A percentile compares a stretch with the other conserved stretches of the same genome.
phyloP scores from a whole-genome alignment of 1,140 invertebrate species.

The Chymomyza costata region DNA sequence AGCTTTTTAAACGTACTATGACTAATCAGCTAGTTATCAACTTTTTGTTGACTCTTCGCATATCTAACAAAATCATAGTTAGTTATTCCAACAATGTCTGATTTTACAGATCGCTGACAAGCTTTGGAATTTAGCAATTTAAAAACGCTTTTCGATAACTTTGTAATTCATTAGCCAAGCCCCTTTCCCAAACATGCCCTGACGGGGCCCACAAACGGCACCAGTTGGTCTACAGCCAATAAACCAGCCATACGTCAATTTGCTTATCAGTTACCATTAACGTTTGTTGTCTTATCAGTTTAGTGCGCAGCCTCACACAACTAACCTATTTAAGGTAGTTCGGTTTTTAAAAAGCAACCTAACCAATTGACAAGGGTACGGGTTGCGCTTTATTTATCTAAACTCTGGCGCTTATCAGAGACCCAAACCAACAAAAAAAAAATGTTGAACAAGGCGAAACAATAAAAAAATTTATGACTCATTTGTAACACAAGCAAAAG shows the following conservation, averaged over 20 bases:
- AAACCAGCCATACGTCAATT: conserved; percentile 18
- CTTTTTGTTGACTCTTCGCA: too few relatives aligned
- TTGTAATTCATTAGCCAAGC: too few relatives aligned
- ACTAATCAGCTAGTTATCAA: too few relatives aligned
- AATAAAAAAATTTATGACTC: conserved; percentile 54
- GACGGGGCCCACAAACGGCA: too few relatives aligned
- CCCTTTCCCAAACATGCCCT: too few relatives aligned
- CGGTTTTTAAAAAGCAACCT: too few relatives aligned
- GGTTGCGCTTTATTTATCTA: conserved; percentile 43
- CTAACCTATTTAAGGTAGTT: conserved; percentile 33
- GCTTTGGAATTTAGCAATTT: too few relatives aligned
- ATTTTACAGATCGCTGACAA: too few relatives aligned
- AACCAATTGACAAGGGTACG: conserved; percentile 1
- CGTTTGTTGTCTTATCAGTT: conserved; percentile 11
- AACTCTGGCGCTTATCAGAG: conserved; percentile 64
- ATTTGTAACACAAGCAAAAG: not conserved
- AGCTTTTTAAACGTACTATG: too few relatives aligned
- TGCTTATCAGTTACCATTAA: conserved; percentile 36
- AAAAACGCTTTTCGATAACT: too few relatives aligned
- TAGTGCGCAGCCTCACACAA: conserved; percentile 19
- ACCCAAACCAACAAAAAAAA: conserved; percentile 15
- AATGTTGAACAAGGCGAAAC: conserved; percentile 9
- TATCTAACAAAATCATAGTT: too few relatives aligned
- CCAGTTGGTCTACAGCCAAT: conserved; percentile 25
- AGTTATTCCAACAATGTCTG: too few relatives aligned